A percentile compares a stretch with the other conserved stretches of the same genome.
phyloP scores from a whole-genome alignment of 2,888 invertebrate species.

The Torymus texanus region DNA sequence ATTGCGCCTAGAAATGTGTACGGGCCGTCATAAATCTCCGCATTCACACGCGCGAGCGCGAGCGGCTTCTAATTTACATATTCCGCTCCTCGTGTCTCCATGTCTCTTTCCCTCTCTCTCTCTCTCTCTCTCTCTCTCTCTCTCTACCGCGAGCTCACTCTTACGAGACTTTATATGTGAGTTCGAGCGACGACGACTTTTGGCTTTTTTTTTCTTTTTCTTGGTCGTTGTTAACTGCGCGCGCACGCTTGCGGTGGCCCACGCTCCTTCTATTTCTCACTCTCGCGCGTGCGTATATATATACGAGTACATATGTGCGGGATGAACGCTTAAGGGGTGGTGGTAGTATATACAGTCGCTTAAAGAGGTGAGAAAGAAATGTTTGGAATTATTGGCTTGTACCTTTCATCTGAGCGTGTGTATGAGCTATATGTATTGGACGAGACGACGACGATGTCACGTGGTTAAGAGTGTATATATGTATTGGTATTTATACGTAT shows the following conservation, averaged over 20 bases:
- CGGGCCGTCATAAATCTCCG: slow-evolving; percentile 74
- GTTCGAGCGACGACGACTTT: slow-evolving; percentile 19
- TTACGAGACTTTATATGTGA: too few species aligned
- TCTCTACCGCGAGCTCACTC: slow-evolving; percentile 49
- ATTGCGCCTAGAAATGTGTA: slow-evolving; percentile 75
- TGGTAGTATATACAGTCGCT: background rate
- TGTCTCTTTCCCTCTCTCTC: slow-evolving; percentile 44
- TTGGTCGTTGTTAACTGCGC: background rate
- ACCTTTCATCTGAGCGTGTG: slow-evolving; percentile 45
- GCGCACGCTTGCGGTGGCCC: slow-evolving; percentile 43
- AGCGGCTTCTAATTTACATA: slow-evolving; percentile 74
- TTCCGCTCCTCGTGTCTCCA: slow-evolving; percentile 60
- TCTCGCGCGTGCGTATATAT: background rate
- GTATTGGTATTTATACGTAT: too few species aligned
- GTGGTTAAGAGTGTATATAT: too few species aligned
- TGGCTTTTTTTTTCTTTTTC: background rate
- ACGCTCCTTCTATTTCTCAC: slow-evolving; percentile 17
- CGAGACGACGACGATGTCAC: too few species aligned
- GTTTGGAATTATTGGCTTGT: slow-evolving; percentile 31
- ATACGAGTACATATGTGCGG: too few species aligned
- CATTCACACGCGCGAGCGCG: slow-evolving; percentile 70
- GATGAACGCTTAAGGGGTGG: too few species aligned
- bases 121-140: slow-evolving; percentile 48
- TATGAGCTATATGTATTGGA: background rate
- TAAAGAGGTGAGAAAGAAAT: slow-evolving; percentile 43